Percentiles rank a stretch among this genome's conserved stretches.
These are phyloP conservation scores for Chrysomela aeneicollis DNA, from an alignment of 2,888 invertebrate species.

Conservation along the genomic window DNA sequence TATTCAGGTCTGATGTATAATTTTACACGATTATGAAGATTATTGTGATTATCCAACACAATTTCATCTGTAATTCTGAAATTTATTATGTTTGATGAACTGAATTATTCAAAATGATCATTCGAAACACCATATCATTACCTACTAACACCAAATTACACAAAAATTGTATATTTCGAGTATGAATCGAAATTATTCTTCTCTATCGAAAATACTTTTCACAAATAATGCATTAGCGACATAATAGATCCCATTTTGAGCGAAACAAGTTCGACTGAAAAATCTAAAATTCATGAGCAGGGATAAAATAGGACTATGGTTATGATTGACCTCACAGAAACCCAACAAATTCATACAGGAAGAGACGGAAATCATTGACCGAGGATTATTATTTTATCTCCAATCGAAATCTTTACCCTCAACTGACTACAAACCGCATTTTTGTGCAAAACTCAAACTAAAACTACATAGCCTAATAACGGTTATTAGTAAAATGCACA, in stretches of 20 bases:
- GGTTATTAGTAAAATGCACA: slow-evolving; percentile 27
- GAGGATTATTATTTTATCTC: neutral
- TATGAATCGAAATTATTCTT: neutral
- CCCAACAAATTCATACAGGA: neutral
- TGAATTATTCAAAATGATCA: no score
- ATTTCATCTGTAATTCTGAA: no score
- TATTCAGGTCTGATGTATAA: no score
- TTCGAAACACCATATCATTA: no score
- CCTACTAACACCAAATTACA: neutral
- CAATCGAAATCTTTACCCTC: slow-evolving; percentile 4
- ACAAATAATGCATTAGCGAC: neutral
- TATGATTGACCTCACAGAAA: no score
- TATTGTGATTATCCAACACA: no score
- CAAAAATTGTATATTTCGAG: neutral
- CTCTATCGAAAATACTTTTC: neutral
- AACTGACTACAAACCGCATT: slow-evolving; percentile 20
- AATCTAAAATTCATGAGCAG: neutral
- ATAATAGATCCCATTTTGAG: neutral
- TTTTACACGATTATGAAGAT: no score
- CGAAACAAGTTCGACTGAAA: neutral
- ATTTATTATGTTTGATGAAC: no score
- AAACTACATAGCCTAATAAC: slow-evolving; percentile 22
- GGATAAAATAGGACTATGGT: no score
- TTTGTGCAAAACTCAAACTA: slow-evolving; percentile 26
- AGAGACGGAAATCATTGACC: neutral